A percentile compares a stretch with the other conserved stretches of the same genome.
These are phyloP conservation scores for Melanotaenia parkinsoni DNA, from an alignment of 2,797 vertebrate genomes.

Conservation along the genomic window DNA sequence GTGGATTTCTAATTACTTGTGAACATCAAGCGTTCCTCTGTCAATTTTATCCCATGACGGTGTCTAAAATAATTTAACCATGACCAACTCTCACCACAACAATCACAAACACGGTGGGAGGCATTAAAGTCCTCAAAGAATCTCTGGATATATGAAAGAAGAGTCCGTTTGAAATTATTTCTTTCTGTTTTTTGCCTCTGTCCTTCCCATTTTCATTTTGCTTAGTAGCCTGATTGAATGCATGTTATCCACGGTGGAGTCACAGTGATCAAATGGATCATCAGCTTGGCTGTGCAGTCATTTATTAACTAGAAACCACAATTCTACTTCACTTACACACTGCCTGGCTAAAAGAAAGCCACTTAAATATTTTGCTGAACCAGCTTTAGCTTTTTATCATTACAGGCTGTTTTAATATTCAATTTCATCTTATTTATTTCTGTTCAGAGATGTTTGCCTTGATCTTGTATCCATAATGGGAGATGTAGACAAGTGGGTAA, in stretches of 20 bases:
- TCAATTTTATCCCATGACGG: slow-evolving; percentile 56
- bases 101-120: slow-evolving; percentile 44
- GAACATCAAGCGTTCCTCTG: slow-evolving; percentile 46
- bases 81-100: slow-evolving; percentile 51
- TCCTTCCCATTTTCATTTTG: slow-evolving; percentile 5
- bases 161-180: slow-evolving; percentile 47
- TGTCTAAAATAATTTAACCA: slow-evolving; percentile 56
- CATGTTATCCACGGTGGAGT: slow-evolving; percentile 15
- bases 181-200: slow-evolving; percentile 4
- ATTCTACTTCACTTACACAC: neutral
- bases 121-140: slow-evolving; percentile 35
- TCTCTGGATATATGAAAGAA: slow-evolving; percentile 57
- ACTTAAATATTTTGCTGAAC: neutral
- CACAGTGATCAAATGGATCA: slow-evolving; percentile 15
- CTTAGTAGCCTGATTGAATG: slow-evolving; percentile 30
- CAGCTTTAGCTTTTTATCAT: neutral
- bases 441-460: too few relatives aligned
- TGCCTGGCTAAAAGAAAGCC: neutral
- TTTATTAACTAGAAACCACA: slow-evolving; percentile 25
- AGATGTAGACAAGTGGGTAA: too few relatives aligned
- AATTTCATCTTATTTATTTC: neutral
- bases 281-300: slow-evolving; percentile 27
- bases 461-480: too few relatives aligned
- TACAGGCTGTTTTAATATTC: neutral
- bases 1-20: slow-evolving; percentile 54